phyloP scores from a whole-genome alignment of 2,888 invertebrate genomes.

The Anorthoa munda region DNA sequence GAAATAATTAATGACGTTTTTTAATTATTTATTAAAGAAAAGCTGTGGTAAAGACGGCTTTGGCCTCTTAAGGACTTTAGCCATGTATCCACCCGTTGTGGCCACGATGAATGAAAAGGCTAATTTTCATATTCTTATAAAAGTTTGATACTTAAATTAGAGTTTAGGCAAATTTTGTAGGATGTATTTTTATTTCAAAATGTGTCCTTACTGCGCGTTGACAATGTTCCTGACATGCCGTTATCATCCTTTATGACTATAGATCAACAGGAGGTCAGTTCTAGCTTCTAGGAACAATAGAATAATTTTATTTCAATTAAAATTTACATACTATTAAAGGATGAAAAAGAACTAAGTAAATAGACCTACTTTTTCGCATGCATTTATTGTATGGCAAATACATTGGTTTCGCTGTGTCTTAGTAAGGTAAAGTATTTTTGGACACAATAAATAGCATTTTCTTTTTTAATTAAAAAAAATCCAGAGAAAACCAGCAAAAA shows the following conservation, averaged over 20 bases:
- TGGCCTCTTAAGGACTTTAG: slow-evolving; percentile 8
- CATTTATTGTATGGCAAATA: not conserved
- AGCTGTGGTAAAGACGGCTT: slow-evolving; percentile 12
- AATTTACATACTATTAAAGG: too few species aligned
- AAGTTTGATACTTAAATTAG: not conserved
- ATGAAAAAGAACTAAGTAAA: not conserved
- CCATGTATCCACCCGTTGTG: not conserved
- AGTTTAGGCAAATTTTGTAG: not conserved
- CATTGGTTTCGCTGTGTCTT: not conserved
- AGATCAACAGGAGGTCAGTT: not conserved
- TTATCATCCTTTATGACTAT: not conserved
- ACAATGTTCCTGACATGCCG: not conserved
- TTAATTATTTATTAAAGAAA: slow-evolving; percentile 73
- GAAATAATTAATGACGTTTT: slow-evolving; percentile 75
- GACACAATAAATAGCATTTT: too few species aligned
- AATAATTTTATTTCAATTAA: too few species aligned
- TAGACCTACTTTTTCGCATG: not conserved
- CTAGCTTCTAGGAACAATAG: too few species aligned
- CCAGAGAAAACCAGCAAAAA: too few species aligned
- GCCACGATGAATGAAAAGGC: not conserved
- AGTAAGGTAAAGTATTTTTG: not conserved
- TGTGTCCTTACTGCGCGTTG: not conserved
- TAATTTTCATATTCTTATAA: not conserved
- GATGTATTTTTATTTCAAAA: not conserved
- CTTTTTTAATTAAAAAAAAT: too few species aligned